phyloP scores from a whole-genome alignment of 2,888 invertebrate species.

The Cerceris ruficornis region DNA sequence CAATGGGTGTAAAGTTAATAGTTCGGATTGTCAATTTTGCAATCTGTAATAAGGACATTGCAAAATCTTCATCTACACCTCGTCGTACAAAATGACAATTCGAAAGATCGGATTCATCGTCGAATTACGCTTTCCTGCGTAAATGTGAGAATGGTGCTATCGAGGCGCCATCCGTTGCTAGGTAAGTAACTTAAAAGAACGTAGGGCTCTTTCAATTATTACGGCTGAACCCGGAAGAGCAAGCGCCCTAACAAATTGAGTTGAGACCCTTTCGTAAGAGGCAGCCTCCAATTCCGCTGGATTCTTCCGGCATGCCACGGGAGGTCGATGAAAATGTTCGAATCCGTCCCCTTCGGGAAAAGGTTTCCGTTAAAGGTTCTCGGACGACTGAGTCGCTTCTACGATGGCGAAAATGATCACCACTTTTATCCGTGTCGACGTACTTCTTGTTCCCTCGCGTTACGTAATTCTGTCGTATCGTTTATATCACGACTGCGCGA shows the following conservation, averaged over 20 bases:
- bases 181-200: conserved; percentile 20
- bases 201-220: conserved; percentile 11
- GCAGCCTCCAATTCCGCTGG: conserved; percentile 26
- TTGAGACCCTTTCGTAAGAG: conserved; percentile 28
- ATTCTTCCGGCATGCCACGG: conserved; percentile 38
- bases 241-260: conserved; percentile 57
- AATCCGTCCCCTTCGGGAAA: conserved; percentile 16
- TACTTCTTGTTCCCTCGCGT: background rate
- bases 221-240: conserved; percentile 32
- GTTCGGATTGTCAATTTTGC: too few species aligned
- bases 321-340: conserved; percentile 44
- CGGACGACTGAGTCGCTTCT: conserved; percentile 12
- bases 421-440: conserved; percentile 16
- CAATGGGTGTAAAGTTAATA: too few species aligned
- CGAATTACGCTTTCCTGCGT: background rate
- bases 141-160: background rate
- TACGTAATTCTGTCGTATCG: background rate
- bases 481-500: background rate
- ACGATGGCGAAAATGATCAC: conserved; percentile 3
- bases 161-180: background rate
- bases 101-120: background rate
- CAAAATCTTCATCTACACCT: too few species aligned
- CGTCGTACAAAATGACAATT: background rate
- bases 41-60: too few species aligned
- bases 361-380: conserved; percentile 20